A percentile compares a stretch with the other conserved stretches of the same genome.
These are phyloP conservation scores for Eupithecia subfuscata DNA, from an alignment of 2,888 invertebrate genomes.

Conservation along the genomic window DNA sequence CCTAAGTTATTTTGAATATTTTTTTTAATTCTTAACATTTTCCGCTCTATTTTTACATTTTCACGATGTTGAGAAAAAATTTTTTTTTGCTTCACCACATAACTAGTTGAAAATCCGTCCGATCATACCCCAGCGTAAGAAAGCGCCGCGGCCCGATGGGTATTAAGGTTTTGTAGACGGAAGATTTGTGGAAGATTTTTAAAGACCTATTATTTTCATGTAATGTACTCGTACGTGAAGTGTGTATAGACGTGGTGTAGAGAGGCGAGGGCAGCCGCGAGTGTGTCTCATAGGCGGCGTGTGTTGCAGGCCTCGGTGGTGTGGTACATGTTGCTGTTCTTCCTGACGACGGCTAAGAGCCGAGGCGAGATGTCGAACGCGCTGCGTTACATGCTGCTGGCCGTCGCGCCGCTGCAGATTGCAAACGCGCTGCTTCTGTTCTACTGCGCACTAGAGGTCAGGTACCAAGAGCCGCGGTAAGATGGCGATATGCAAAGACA, in stretches of 20 bases:
- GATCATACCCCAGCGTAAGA: too few species aligned
- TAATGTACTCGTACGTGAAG: not conserved
- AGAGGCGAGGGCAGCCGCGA: not conserved
- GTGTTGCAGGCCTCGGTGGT: slow-evolving; percentile 9
- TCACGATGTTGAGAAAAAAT: too few species aligned
- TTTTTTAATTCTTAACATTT: too few species aligned
- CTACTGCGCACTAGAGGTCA: slow-evolving; percentile 38
- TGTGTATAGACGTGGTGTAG: not conserved
- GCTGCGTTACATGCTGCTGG: not conserved
- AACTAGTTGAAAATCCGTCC: too few species aligned
- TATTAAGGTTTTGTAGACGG: too few species aligned
- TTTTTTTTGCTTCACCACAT: too few species aligned
- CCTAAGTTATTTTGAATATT: too few species aligned
- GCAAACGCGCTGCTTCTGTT: slow-evolving; percentile 26
- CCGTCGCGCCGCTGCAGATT: not conserved
- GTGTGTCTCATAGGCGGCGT: not conserved
- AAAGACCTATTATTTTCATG: not conserved
- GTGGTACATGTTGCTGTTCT: not conserved
- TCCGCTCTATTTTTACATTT: too few species aligned
- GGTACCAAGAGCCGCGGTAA: not conserved
- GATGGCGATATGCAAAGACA: too few species aligned
- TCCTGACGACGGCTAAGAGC: not conserved
- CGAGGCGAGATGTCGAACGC: not conserved
- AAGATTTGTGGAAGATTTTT: too few species aligned
- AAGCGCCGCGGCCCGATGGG: too few species aligned